Base-by-base conservation (phyloP, 2,888 invertebrate species). In the Agelastica alni region DNA sequence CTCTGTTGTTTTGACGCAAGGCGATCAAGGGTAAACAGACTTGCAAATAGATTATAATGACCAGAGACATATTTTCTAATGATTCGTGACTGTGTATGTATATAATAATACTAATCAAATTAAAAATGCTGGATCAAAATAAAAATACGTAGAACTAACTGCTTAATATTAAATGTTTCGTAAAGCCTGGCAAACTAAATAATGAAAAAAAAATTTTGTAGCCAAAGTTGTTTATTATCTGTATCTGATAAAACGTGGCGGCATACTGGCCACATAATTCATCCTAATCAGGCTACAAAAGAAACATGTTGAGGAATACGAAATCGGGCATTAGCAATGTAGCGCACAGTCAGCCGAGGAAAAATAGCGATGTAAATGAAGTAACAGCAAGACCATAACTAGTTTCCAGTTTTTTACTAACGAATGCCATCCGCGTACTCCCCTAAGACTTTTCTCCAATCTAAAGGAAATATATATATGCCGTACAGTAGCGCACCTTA, bases 271-370 rank as follows among this genome's bases (percentile, higher is more conserved):
- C 69, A 67, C 65, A 66, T 62, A 65, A 63, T 61, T 67, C 63
- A 59, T 65, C 64, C 61, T 71, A 70, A 72, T 71, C 70, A 69
- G 57, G 59, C 65, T 64, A 62, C 53, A 65, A 66, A 67, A 18
- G 65, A 60, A 60, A 58, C 60, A 60, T 60, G 66, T 70, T 71
- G 65, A 63, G 64, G 73, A 73, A 74, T 73, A 74, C 72, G 72
- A 74, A 74, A 66, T 71, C 61, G 64, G 53, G 70, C 71, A 74
- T 74, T 74, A 49, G 30, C 31, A 71, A 66, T 18, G 20, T 12
- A 13, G 13, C 32, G 32, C 12, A 10, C 12, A 10, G 32, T 1
- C 32, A 39, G 37, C 66, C 61, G 63, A 66, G 70, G 70, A 73
- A 73, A 73, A 73, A 73, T 70, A 68, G 70, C 65, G 68, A 49